Conservation (phyloP, 2,888 invertebrate genomes). For the Pherbina coryleti region DNA sequence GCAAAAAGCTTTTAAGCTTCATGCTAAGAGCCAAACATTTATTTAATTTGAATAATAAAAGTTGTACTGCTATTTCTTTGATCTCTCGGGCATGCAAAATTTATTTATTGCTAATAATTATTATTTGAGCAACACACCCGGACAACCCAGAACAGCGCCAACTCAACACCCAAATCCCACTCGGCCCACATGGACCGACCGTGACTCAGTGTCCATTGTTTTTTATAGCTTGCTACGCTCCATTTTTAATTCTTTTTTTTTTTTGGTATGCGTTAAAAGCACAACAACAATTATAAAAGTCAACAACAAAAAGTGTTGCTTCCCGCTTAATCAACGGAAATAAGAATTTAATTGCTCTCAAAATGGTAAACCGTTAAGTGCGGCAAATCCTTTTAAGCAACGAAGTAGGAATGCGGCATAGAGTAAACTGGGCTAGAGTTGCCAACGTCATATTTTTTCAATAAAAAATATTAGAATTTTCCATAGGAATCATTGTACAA, state of each 20-base stretch:
- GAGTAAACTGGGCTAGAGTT: too few species aligned
- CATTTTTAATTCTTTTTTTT: too few species aligned
- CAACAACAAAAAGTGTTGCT: background rate
- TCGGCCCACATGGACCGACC: background rate
- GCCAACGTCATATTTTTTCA: too few species aligned
- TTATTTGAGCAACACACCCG: background rate
- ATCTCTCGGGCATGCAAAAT: slow-evolving; percentile 1
- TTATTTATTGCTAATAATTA: slow-evolving; percentile 7
- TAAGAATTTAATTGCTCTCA: background rate
- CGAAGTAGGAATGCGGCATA: too few species aligned
- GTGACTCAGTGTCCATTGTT: background rate
- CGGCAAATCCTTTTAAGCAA: background rate
- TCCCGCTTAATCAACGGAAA: background rate
- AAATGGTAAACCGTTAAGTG: slow-evolving; percentile 1
- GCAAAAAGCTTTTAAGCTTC: background rate
- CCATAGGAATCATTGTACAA: too few species aligned
- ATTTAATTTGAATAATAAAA: background rate
- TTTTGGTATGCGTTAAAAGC: too few species aligned
- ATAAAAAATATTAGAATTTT: too few species aligned
- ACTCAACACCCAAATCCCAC: background rate
- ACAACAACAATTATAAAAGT: too few species aligned
- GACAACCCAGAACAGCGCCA: background rate
- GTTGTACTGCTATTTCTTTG: background rate
- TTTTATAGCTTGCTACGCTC: background rate
- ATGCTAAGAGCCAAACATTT: background rate